Base-by-base conservation (phyloP, 2,888 invertebrate genomes). In the Mylabris sibirica region DNA sequence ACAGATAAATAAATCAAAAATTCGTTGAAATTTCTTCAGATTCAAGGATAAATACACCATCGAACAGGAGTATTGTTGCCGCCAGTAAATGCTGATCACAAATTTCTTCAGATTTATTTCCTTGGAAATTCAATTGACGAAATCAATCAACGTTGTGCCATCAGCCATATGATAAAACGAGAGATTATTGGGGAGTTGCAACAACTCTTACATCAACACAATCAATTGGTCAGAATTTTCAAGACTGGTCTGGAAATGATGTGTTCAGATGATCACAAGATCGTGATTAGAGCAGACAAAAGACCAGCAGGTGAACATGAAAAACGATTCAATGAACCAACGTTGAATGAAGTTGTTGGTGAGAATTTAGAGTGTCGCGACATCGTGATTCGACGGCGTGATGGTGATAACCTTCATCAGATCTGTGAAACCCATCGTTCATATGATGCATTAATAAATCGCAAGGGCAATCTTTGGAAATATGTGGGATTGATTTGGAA, bases 151-250 rank as follows among this genome's bases (percentile, higher is more conserved):
- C 38, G 38, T 38, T 38, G 38, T 38, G 11, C 9, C 3, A 8
- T 38, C 3, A 12, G 3, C 6, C 0, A 38, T 22, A 11, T 11
- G 64, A n/a, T 35, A 60, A 8, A 14, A 22, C 2, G 30, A 14
- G 17, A 67, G 44, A 22, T 59, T 26, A n/a, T 67, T 67, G 17
- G 26, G 6, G 8, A 60, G 20, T 24, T 63, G 49, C 38, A 38
- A 38, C 3, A 8, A 5, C 12, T 38, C 6, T 14, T 38, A 2
- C 11, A 38, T 38, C 12, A 38, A 3, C 38, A 38, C 14, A 38
- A 38, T 12, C 11, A 38, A 14, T 38, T 38, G 12, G 12, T 38
- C 2, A 1, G 38, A 38, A 5, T 38, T 3, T 5, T 38, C 12
- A 38, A 12, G 6, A 38, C 38, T 2, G 38, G 5, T 3, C 14